A percentile compares a stretch with the other conserved stretches of the same genome.
These are phyloP conservation scores for Cecidostiba fungosa DNA, from an alignment of 2,888 invertebrate genomes.

Conservation along the genomic window DNA sequence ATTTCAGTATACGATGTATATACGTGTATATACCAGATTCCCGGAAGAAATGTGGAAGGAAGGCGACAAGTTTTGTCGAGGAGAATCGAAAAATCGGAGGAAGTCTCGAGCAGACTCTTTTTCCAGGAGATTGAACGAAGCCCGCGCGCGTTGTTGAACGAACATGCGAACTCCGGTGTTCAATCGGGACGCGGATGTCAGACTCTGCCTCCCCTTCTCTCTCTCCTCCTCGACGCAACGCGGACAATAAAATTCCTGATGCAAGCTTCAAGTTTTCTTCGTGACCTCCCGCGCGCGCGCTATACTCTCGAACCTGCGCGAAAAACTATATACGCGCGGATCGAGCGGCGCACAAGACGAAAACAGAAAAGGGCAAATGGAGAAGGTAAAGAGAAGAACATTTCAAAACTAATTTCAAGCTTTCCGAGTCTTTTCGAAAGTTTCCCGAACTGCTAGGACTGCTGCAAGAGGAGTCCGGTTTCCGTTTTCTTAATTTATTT, in stretches of 20 bases:
- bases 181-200: constrained; percentile 41
- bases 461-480: neutral
- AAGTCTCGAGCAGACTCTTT: constrained; percentile 30
- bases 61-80: constrained; percentile 30
- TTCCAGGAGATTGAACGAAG: constrained; percentile 35
- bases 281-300: neutral
- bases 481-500: constrained; percentile 5
- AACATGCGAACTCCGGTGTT: constrained; percentile 48
- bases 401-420: constrained; percentile 50
- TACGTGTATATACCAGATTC: neutral
- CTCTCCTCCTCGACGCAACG: neutral
- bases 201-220: neutral
- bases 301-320: neutral
- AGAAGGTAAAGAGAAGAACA: neutral
- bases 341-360: neutral
- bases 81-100: constrained; percentile 32
- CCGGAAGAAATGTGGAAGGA: constrained; percentile 5
- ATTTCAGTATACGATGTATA: neutral
- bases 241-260: constrained; percentile 53
- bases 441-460: constrained; percentile 3
- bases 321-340: constrained; percentile 20
- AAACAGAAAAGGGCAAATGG: constrained; percentile 17
- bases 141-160: constrained; percentile 31
- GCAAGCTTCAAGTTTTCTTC: constrained; percentile 39
- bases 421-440: constrained; percentile 2